A percentile compares a stretch with the other conserved stretches of the same genome.
phyloP scores from a whole-genome alignment of 2,888 invertebrate species.

The Xanthia icteritia region DNA sequence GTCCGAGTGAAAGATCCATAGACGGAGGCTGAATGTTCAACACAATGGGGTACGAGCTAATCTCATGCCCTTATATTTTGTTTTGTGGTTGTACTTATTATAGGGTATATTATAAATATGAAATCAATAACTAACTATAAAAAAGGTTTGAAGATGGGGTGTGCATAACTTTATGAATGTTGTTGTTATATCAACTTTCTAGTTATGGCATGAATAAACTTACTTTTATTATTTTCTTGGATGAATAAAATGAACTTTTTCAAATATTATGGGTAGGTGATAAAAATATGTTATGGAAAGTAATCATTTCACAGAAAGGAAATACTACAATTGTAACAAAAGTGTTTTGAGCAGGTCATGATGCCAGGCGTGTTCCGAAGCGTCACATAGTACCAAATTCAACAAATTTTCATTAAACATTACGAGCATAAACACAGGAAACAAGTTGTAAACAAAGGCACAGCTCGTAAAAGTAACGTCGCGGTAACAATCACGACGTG shows the following conservation, averaged over 20 bases:
- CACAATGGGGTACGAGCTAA: slow-evolving; percentile 85
- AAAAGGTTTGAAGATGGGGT: slow-evolving; percentile 25
- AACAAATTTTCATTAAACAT: slow-evolving; percentile 79
- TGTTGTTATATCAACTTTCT: neutral
- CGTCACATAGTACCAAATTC: slow-evolving; percentile 65
- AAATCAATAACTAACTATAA: slow-evolving; percentile 80
- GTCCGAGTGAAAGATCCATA: slow-evolving; percentile 84
- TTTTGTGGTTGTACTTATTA: slow-evolving; percentile 77
- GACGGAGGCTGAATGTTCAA: slow-evolving; percentile 76
- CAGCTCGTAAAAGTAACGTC: slow-evolving; percentile 78
- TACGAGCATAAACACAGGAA: slow-evolving; percentile 84
- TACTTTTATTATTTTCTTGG: neutral
- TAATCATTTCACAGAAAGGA: slow-evolving; percentile 11
- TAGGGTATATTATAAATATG: slow-evolving; percentile 81
- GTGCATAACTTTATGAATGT: slow-evolving; percentile 18
- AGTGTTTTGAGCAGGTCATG: slow-evolving; percentile 35
- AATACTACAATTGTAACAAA: slow-evolving; percentile 1
- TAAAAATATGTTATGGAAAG: slow-evolving; percentile 3
- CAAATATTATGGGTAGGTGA: neutral
- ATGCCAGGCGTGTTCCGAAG: slow-evolving; percentile 48
- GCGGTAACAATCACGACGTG: slow-evolving; percentile 68
- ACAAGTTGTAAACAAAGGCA: slow-evolving; percentile 87
- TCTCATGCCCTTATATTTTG: slow-evolving; percentile 77
- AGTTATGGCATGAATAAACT: neutral
- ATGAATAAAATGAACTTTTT: neutral